Percentiles rank a stretch among this genome's conserved stretches.
Evolutionary conservation across 2,797 vertebrate species (phyloP).

Genomic region (Sciurus carolinensis): DNA sequence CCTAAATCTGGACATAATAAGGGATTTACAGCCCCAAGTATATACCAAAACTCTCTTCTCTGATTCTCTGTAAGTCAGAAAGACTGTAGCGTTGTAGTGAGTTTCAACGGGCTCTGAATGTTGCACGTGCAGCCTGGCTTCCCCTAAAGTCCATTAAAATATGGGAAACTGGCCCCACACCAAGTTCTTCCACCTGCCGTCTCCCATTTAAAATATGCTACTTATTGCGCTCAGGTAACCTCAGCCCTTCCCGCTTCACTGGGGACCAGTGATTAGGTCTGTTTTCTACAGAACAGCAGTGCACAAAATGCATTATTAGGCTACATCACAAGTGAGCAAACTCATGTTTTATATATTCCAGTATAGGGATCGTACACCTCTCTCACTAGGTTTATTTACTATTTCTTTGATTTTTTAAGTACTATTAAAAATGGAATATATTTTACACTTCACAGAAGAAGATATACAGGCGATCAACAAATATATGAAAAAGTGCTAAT

Average conservation of each 20-base stretch:
- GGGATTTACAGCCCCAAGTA: neutral
- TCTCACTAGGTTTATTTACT: neutral
- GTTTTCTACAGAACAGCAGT: neutral
- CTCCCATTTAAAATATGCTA: neutral
- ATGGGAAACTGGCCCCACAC: neutral
- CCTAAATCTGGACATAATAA: neutral
- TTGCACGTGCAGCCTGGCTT: neutral
- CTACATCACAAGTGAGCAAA: neutral
- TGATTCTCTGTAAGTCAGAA: neutral
- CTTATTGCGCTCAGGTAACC: neutral
- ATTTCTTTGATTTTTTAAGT: neutral
- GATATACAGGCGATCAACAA: too few species aligned
- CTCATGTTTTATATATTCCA: neutral
- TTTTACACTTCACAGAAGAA: too few species aligned
- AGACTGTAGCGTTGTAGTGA: fast-evolving
- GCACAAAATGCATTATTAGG: neutral
- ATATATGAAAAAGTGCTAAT: too few species aligned
- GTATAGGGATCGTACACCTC: neutral
- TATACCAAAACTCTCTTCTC: neutral
- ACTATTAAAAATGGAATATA: neutral
- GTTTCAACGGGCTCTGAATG: neutral
- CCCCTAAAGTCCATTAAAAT: neutral
- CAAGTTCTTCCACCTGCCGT: fast-evolving
- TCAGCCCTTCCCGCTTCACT: neutral
- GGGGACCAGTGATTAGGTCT: neutral